These are phyloP conservation scores for Corbicula japonica DNA, from an alignment of 2,888 invertebrate genomes.

Conservation along the genomic window DNA sequence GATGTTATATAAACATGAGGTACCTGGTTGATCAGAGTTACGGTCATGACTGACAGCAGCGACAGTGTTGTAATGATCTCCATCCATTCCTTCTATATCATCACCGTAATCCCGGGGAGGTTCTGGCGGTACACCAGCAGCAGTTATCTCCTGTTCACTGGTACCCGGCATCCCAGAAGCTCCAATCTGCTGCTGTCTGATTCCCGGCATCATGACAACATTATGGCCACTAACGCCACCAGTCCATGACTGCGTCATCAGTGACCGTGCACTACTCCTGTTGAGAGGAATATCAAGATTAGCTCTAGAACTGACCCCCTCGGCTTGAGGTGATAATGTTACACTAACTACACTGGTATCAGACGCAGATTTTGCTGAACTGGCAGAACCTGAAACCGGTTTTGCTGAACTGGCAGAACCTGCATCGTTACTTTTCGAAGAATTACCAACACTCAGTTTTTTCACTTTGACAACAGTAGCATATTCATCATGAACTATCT, in stretches of 20 bases:
- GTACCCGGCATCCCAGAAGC: too few relatives aligned
- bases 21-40: too few relatives aligned
- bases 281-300: too few relatives aligned
- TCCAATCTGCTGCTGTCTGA: too few relatives aligned
- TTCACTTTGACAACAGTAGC: conserved; percentile 69
- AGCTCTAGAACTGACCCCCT: too few relatives aligned
- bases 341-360: background rate
- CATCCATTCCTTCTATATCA: conserved; percentile 34
- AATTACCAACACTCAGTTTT: conserved; percentile 37
- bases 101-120: conserved; percentile 65
- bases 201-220: too few relatives aligned
- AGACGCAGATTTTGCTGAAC: background rate
- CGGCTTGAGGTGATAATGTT: too few relatives aligned
- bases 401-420: conserved; percentile 13
- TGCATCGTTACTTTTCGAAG: conserved; percentile 7
- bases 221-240: too few relatives aligned
- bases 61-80: conserved; percentile 60
- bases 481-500: conserved; percentile 61
- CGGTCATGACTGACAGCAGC: background rate
- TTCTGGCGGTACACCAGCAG: conserved; percentile 60
- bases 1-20: too few relatives aligned
- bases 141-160: too few relatives aligned
- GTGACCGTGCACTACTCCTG: too few relatives aligned
- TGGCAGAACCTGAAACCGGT: background rate
- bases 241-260: too few relatives aligned